phyloP scores from a whole-genome alignment of 2,888 invertebrate genomes.

The Tillus elongatus region DNA sequence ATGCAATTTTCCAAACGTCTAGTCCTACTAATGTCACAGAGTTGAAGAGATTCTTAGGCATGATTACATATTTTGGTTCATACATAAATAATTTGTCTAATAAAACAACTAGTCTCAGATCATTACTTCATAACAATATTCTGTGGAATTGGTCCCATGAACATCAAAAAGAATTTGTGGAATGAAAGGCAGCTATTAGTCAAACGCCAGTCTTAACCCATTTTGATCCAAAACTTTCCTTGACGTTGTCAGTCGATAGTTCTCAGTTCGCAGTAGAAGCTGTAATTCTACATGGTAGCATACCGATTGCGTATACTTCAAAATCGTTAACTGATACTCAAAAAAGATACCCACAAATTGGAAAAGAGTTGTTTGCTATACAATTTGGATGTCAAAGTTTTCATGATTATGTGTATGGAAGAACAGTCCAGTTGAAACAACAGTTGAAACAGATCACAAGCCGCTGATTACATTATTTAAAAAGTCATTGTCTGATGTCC shows the following conservation, averaged over 20 bases:
- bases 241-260: constrained; percentile 8
- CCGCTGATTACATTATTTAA: constrained; percentile 1
- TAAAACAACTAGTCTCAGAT: no score
- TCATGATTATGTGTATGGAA: constrained; percentile 6
- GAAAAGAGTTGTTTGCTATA: constrained; percentile 8
- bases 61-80: no score
- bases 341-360: constrained; percentile 7
- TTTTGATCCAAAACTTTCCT: not conserved
- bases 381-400: constrained; percentile 4
- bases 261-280: constrained; percentile 8
- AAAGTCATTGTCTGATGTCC: constrained; percentile 4
- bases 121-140: no score
- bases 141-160: constrained; percentile 5
- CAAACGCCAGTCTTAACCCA: constrained; percentile 5
- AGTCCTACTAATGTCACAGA: no score
- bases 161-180: constrained; percentile 7
- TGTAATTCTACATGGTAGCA: constrained; percentile 6
- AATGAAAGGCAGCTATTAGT: constrained; percentile 4
- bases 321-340: constrained; percentile 6
- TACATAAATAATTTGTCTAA: no score
- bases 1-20: no score
- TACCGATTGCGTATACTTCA: constrained; percentile 7
- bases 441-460: constrained; percentile 4
- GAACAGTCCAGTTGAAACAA: no score
- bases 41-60: no score